Percentiles rank a stretch among this genome's conserved stretches.
Evolutionary conservation across 2,888 invertebrate species (phyloP).

Genomic region (Cosmia pyralina): DNA sequence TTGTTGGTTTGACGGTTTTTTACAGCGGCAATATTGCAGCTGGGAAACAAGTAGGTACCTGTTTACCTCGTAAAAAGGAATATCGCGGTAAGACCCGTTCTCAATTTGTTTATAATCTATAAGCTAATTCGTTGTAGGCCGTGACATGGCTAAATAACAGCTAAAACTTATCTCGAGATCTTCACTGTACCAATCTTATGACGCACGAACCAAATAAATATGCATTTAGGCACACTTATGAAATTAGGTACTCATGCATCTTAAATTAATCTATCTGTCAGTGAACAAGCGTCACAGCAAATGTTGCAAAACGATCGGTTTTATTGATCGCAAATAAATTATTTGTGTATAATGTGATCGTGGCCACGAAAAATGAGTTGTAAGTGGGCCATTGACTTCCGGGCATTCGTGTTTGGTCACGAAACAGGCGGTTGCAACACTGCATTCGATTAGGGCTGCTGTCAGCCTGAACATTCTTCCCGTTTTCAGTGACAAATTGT

Average conservation of each 20-base stretch:
- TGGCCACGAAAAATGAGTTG: conserved; percentile 82
- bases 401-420: conserved; percentile 85
- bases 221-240: conserved; percentile 35
- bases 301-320: conserved; percentile 55
- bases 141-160: conserved; percentile 23
- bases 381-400: conserved; percentile 83
- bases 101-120: no score
- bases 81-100: no score
- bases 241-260: conserved; percentile 33
- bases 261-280: conserved; percentile 12
- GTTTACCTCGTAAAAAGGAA: no score
- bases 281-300: conserved; percentile 27
- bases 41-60: no score
- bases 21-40: no score
- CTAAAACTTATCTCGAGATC: conserved; percentile 6
- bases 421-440: conserved; percentile 80
- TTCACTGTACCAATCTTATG: conserved; percentile 30
- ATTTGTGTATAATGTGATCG: conserved; percentile 71
- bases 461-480: neutral
- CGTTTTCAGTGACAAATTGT: neutral
- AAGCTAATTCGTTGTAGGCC: conserved; percentile 1
- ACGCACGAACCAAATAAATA: conserved; percentile 27
- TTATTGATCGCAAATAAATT: conserved; percentile 62
- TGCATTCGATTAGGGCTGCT: conserved; percentile 56
- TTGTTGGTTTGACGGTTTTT: no score